A percentile compares a stretch with the other conserved stretches of the same genome.
Evolutionary conservation across 2,113 vertebrate genomes (phyloP).

Genomic region (Turnix velox): DNA sequence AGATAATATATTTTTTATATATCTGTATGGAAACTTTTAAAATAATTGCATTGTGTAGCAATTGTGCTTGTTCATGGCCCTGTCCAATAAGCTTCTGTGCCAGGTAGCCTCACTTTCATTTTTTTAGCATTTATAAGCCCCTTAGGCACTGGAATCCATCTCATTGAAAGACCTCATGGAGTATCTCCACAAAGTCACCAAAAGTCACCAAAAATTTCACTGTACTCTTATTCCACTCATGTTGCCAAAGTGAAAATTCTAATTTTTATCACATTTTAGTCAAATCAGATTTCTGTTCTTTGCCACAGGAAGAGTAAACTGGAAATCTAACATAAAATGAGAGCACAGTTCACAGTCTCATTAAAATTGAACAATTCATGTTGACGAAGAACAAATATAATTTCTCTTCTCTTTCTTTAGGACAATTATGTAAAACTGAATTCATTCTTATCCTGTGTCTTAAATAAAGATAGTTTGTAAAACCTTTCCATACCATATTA

Average conservation of each 20-base stretch:
- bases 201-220: too few species aligned
- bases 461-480: background rate
- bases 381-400: background rate
- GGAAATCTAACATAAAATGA: background rate
- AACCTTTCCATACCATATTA: background rate
- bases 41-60: background rate
- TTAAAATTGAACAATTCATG: background rate
- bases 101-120: background rate
- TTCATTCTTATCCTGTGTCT: background rate
- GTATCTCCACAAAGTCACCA: background rate
- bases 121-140: background rate
- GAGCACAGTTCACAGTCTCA: background rate
- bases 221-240: background rate
- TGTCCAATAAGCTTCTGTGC: rapidly evolving
- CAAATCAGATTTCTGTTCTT: background rate
- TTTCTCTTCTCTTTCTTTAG: background rate
- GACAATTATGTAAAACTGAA: background rate
- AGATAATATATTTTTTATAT: background rate
- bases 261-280: background rate
- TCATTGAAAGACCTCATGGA: background rate
- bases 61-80: background rate
- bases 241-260: background rate
- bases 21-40: background rate
- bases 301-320: background rate
- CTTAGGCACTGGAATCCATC: background rate